A percentile compares a stretch with the other conserved stretches of the same genome.
phyloP scores from a whole-genome alignment of 1,140 invertebrate genomes.

The Brachionus angularis region DNA sequence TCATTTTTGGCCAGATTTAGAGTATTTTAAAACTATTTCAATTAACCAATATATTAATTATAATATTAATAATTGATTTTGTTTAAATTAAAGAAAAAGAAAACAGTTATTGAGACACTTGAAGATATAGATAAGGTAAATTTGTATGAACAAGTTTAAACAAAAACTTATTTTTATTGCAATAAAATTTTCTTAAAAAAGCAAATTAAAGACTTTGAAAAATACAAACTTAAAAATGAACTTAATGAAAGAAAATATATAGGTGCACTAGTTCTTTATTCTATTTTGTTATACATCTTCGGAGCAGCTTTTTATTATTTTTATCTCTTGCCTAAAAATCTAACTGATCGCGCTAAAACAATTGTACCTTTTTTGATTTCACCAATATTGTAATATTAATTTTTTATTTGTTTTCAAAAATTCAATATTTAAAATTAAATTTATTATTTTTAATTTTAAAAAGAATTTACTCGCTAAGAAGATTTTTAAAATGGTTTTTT shows the following conservation, averaged over 20 bases:
- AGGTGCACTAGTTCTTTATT: slow-evolving; percentile 72
- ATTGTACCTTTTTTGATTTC: slow-evolving; percentile 70
- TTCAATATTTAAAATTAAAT: too few species aligned
- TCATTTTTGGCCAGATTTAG: background rate
- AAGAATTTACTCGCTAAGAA: slow-evolving; percentile 69
- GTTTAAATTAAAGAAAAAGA: slow-evolving; percentile 73
- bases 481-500: slow-evolving; percentile 76
- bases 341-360: slow-evolving; percentile 68
- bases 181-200: slow-evolving; percentile 56
- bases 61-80: slow-evolving; percentile 47
- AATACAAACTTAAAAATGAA: slow-evolving; percentile 72
- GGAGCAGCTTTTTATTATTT: slow-evolving; percentile 72
- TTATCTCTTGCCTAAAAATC: slow-evolving; percentile 68
- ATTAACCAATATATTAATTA: background rate
- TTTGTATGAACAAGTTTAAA: slow-evolving; percentile 16
- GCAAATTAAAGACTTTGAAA: slow-evolving; percentile 72
- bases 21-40: background rate
- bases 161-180: background rate
- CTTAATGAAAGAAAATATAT: slow-evolving; percentile 73
- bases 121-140: slow-evolving; percentile 68
- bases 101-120: slow-evolving; percentile 67
- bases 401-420: background rate
- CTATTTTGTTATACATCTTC: slow-evolving; percentile 72
- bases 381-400: slow-evolving; percentile 69
- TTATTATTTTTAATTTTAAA: slow-evolving; percentile 39